A percentile compares a stretch with the other conserved stretches of the same genome.
Evolutionary conservation across 2,113 vertebrate species (phyloP).

Genomic region (Erythrolamprus reginae): DNA sequence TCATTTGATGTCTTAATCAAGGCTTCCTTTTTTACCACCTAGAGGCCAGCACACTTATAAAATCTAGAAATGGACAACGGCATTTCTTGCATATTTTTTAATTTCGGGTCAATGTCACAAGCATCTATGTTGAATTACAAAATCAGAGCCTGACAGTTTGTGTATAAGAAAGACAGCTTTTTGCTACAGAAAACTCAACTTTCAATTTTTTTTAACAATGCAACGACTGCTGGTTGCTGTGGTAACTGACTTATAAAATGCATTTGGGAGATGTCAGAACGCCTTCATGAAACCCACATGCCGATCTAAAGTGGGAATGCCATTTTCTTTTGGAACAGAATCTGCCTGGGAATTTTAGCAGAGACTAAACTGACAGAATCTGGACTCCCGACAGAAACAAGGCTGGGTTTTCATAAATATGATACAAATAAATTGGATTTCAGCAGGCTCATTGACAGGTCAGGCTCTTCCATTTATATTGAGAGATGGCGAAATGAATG

Average conservation of each 20-base stretch:
- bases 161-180: not conserved
- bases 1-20: not conserved
- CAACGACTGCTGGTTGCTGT: slow-evolving; percentile 46
- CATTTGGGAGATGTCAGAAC: slow-evolving; percentile 15
- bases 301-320: not conserved
- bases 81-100: not conserved
- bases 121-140: not conserved
- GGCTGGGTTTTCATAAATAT: not conserved
- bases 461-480: not conserved
- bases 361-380: not conserved
- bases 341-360: not conserved
- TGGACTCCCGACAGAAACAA: not conserved
- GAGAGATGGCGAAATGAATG: not conserved
- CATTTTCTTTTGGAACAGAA: not conserved
- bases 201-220: not conserved
- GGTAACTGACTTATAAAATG: slow-evolving; percentile 41
- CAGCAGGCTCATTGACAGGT: not conserved
- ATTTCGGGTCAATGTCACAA: not conserved
- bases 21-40: not conserved
- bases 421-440: not conserved
- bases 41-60: not conserved
- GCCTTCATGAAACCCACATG: slow-evolving; percentile 19
- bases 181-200: slow-evolving; percentile 4
- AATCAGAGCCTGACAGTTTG: not conserved
- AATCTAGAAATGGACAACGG: not conserved